Evolutionary conservation across 2,888 invertebrate genomes (phyloP).

Genomic region (Acronicta leporina): DNA sequence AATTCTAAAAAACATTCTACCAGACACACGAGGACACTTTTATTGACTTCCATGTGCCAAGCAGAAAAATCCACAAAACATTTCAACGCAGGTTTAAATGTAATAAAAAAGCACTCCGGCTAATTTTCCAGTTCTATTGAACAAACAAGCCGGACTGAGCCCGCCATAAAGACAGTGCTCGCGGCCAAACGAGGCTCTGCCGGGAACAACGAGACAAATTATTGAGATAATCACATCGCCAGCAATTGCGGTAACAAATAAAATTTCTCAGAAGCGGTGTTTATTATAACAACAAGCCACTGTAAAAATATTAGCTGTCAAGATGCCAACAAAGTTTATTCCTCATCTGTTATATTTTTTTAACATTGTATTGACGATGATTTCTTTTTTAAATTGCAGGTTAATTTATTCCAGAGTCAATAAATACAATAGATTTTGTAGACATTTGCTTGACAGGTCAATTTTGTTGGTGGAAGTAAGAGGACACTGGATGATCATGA

Average conservation of each 20-base stretch:
- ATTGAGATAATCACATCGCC: conserved; percentile 70
- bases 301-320: conserved; percentile 58
- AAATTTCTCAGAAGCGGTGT: conserved; percentile 58
- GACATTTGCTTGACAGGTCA: not conserved
- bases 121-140: conserved; percentile 73
- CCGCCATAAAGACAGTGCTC: conserved; percentile 65
- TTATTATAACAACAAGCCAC: conserved; percentile 51
- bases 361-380: conserved; percentile 18
- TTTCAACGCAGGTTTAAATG: conserved; percentile 72
- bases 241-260: conserved; percentile 62
- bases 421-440: not conserved
- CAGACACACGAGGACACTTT: not conserved
- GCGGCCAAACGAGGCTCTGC: conserved; percentile 50
- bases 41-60: conserved; percentile 11
- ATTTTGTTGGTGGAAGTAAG: conserved; percentile 8
- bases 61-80: conserved; percentile 64
- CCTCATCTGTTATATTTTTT: conserved; percentile 19
- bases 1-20: not conserved
- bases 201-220: conserved; percentile 63
- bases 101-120: conserved; percentile 82
- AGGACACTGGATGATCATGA: conserved; percentile 3
- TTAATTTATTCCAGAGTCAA: not conserved
- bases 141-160: conserved; percentile 59
- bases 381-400: conserved; percentile 25
- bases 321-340: conserved; percentile 41